A percentile compares a stretch with the other conserved stretches of the same genome.
phyloP scores from a whole-genome alignment of 1,140 invertebrate species.

The Drosophila repletoides region DNA sequence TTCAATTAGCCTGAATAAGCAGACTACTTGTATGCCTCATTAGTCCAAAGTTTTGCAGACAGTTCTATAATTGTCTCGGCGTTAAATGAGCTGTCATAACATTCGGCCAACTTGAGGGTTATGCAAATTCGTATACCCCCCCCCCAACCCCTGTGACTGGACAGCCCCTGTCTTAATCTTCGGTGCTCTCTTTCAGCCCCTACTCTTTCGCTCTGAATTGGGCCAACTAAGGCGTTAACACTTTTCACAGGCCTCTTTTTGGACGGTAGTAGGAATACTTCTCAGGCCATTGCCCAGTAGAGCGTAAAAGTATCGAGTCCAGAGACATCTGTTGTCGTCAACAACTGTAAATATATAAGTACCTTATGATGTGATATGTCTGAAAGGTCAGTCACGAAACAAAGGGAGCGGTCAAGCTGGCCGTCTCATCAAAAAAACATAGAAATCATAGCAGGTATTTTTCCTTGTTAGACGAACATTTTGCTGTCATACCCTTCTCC shows the following conservation, averaged over 20 bases:
- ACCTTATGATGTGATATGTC: slow-evolving; percentile 33
- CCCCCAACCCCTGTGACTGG: not conserved
- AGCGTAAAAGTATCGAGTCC: slow-evolving; percentile 47
- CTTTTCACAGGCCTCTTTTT: slow-evolving; percentile 15
- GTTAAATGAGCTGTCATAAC: slow-evolving; percentile 76
- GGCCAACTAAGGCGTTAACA: slow-evolving; percentile 49
- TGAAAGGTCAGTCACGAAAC: slow-evolving; percentile 4
- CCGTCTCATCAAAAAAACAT: not conserved
- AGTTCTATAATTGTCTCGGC: slow-evolving; percentile 18
- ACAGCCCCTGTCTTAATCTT: slow-evolving; percentile 18
- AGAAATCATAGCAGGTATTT: slow-evolving; percentile 20
- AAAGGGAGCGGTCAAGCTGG: slow-evolving; percentile 4
- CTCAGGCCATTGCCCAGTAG: slow-evolving; percentile 46
- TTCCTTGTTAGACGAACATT: not conserved
- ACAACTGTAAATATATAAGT: slow-evolving; percentile 5
- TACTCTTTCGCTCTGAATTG: slow-evolving; percentile 26
- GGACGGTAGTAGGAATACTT: slow-evolving; percentile 12
- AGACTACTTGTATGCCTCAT: slow-evolving; percentile 15
- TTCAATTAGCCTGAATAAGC: not conserved
- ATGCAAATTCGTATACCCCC: slow-evolving; percentile 8
- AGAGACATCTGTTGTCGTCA: not conserved
- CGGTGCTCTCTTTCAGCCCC: too few species aligned
- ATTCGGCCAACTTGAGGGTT: slow-evolving; percentile 33
- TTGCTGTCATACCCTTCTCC: slow-evolving; percentile 29
- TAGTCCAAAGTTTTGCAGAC: slow-evolving; percentile 1